Conservation (phyloP, 1,140 invertebrate species). For the Brachionus calyciflorus region DNA sequence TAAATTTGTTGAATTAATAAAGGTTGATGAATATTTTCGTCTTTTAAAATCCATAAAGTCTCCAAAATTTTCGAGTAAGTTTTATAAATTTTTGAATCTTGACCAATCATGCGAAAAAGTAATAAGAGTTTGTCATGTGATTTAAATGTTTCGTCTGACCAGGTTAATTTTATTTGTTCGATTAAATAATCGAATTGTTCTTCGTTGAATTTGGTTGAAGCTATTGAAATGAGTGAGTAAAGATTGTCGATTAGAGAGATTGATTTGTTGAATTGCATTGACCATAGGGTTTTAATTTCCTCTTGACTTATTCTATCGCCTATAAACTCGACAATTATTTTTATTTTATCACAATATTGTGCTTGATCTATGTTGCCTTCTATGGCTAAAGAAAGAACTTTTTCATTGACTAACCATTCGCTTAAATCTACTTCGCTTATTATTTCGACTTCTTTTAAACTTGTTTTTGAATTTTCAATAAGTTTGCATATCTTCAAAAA, state of each 20-base stretch:
- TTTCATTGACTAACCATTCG: slow-evolving; percentile 63
- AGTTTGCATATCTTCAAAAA: slow-evolving; percentile 32
- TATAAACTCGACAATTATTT: slow-evolving; percentile 64
- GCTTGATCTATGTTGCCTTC: slow-evolving; percentile 66
- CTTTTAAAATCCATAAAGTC: slow-evolving; percentile 63
- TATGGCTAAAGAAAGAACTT: slow-evolving; percentile 62
- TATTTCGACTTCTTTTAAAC: background rate
- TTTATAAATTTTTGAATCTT: slow-evolving; percentile 58
- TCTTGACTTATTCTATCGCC: slow-evolving; percentile 62
- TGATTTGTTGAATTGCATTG: slow-evolving; percentile 54
- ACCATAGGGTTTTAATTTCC: slow-evolving; percentile 64
- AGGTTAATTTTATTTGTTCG: slow-evolving; percentile 61
- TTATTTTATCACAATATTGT: slow-evolving; percentile 65
- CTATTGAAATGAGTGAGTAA: slow-evolving; percentile 63
- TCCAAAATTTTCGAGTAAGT: slow-evolving; percentile 55
- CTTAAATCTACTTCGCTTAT: slow-evolving; percentile 55
- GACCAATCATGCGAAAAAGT: slow-evolving; percentile 63
- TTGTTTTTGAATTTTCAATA: background rate
- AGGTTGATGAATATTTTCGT: slow-evolving; percentile 57
- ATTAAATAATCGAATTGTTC: slow-evolving; percentile 63
- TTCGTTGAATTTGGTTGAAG: slow-evolving; percentile 62
- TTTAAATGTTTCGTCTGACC: background rate
- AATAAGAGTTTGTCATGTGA: slow-evolving; percentile 62
- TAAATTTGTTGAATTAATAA: slow-evolving; percentile 63
- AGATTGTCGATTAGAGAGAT: slow-evolving; percentile 65